Evolutionary conservation across 2,888 invertebrate genomes (phyloP).

Genomic region (Hololepta plana): DNA sequence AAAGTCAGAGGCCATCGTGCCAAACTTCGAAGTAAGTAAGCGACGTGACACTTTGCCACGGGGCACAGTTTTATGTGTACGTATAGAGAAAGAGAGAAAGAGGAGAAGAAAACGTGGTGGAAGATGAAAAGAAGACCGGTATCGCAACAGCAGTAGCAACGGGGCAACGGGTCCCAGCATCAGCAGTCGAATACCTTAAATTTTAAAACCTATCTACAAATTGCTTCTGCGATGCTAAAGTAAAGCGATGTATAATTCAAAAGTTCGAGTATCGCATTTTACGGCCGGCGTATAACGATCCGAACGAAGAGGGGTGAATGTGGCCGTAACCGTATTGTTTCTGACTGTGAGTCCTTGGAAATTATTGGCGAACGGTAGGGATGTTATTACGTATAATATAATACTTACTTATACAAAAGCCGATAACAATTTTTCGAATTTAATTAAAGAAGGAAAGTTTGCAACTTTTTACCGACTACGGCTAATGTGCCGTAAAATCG

Average conservation of each 20-base stretch:
- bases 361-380: too few relatives aligned
- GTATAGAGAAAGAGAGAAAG: too few relatives aligned
- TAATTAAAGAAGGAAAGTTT: constrained; percentile 16
- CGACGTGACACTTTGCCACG: constrained; percentile 23
- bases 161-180: constrained; percentile 13
- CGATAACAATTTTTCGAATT: constrained; percentile 13
- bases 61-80: constrained; percentile 14
- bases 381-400: too few relatives aligned
- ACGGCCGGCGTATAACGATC: constrained; percentile 12
- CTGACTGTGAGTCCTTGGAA: too few relatives aligned
- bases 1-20: constrained; percentile 14
- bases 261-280: constrained; percentile 14
- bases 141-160: constrained; percentile 9
- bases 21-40: constrained; percentile 13
- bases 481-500: constrained; percentile 19
- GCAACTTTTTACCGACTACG: constrained; percentile 12
- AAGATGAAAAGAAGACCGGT: too few relatives aligned
- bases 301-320: constrained; percentile 11
- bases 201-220: constrained; percentile 22
- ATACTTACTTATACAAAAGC: constrained; percentile 2
- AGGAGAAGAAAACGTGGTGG: too few relatives aligned
- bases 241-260: constrained; percentile 16
- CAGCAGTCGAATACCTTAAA: constrained; percentile 18
- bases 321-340: constrained; percentile 12
- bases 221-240: constrained; percentile 16